Percentiles rank a stretch among this genome's conserved stretches.
Conservation (phyloP, 2,797 vertebrate genomes). For the Phrynocephalus vlangalii region DNA sequence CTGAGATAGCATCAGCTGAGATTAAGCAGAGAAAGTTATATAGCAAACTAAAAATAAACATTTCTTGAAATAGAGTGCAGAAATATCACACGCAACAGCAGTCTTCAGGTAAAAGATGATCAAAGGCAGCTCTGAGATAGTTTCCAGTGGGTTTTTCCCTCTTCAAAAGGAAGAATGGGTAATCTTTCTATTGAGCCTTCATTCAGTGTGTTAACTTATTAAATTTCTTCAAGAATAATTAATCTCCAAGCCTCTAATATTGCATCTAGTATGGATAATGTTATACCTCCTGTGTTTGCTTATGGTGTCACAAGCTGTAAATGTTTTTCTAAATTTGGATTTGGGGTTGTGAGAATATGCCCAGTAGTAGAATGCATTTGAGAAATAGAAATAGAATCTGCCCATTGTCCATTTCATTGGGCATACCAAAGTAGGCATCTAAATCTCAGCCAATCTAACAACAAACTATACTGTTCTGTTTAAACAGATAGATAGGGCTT, state of each 20-base stretch:
- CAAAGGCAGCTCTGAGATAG: slow-evolving; percentile 8
- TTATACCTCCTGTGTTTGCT: background rate
- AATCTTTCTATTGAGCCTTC: background rate
- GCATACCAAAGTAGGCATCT: too few relatives aligned
- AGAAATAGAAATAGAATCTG: too few relatives aligned
- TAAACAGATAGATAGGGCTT: background rate
- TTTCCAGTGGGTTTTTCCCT: background rate
- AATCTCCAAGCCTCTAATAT: background rate
- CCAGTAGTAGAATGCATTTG: background rate
- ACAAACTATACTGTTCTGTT: background rate
- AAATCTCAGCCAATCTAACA: background rate
- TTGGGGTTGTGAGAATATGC: background rate
- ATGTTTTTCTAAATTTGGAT: background rate
- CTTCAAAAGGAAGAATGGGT: slow-evolving; percentile 9
- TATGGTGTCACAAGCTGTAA: background rate
- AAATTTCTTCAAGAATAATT: background rate
- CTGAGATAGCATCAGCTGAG: slow-evolving; percentile 35
- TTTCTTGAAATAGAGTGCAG: slow-evolving; percentile 63
- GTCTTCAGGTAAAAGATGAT: slow-evolving; percentile 40
- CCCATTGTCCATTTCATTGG: background rate
- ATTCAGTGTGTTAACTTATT: slow-evolving; percentile 12
- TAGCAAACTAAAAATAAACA: slow-evolving; percentile 18
- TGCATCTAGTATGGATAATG: background rate
- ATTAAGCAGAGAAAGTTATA: slow-evolving; percentile 50
- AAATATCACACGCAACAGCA: slow-evolving; percentile 57